Evolutionary conservation across 2,888 invertebrate genomes (phyloP), one percentile per base, ranked within the genome.

Genomic region (Conchocele bisecta): DNA sequence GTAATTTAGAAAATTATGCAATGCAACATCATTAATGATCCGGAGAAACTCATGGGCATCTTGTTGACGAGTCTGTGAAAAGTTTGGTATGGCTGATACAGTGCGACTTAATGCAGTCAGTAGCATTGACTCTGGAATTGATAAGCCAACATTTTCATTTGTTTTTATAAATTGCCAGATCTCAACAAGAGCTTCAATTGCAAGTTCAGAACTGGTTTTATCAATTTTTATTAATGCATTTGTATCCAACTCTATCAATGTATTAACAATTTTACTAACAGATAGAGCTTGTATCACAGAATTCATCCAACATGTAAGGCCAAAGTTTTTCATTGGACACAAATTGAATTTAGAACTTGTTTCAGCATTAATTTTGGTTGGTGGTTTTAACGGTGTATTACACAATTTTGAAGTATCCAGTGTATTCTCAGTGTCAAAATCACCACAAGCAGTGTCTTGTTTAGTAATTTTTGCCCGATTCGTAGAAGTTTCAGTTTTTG

Each of bases 141-240:
- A 13, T 56, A 41, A 24, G 24, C 56, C 35, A 35, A 22, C 15
- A 2, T 39, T 39, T 39, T 13, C 26, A 3, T 22, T 11, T 13
- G 20, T n/a, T 56, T 56, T 35, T 41, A 56, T 56, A 22, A 39
- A 56, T 37, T 20, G 37, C 39, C 2, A 56, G 5, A 56, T 24
- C 9, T 56, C 1, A 33, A 35, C 24, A 15, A 56, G 37, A 13
- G 4, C 56, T 3, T 56, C 22, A 17, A 37, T 56, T 11, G 56
- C 56, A n/a, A 37, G 4, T 5, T 56, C 56, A 53, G 53, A 53
- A 31, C 35, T 53, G 31, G 53, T 35, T 1, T 31, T 7, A n/a
- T 22, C 53, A 31, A 1, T 4, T 13, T 24, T 24, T 4, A 24
- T 44, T 6, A 6, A 17, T n/a, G n/a, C n/a, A n/a, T n/a, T n/a